phyloP scores from a whole-genome alignment of 92 coral and sea anemone species.

The Siderastrea radians region DNA sequence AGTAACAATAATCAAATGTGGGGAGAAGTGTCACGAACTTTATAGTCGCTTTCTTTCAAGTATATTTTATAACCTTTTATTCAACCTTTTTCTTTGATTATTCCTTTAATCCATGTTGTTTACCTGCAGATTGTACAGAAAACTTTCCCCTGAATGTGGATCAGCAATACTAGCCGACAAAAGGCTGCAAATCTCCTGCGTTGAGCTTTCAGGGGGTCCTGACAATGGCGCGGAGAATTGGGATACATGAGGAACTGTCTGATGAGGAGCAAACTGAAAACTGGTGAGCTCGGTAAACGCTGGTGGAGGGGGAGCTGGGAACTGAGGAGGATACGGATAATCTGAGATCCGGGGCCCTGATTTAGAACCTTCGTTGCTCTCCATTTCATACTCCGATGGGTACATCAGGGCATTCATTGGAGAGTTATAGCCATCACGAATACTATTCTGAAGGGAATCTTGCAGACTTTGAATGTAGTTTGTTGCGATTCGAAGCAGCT shows the following conservation, averaged over 20 bases:
- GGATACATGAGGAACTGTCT: neutral
- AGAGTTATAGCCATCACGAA: constrained; percentile 18
- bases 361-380: neutral
- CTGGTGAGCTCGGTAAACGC: constrained; percentile 32
- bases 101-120: neutral
- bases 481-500: constrained; percentile 67
- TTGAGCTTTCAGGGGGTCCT: constrained; percentile 7
- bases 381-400: constrained; percentile 29
- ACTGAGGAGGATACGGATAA: constrained; percentile 30
- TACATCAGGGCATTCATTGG: constrained; percentile 21
- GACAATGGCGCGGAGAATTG: constrained; percentile 18
- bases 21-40: no score
- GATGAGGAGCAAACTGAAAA: constrained; percentile 42
- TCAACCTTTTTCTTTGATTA: neutral
- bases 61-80: no score
- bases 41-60: no score
- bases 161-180: constrained; percentile 24
- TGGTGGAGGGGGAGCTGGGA: constrained; percentile 44
- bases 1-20: no score
- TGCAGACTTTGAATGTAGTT: constrained; percentile 67
- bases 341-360: constrained; percentile 11
- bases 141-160: constrained; percentile 26
- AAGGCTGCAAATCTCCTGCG: constrained; percentile 37
- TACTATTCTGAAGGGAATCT: constrained; percentile 19
- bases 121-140: constrained; percentile 44